Base-by-base conservation (phyloP, 2,113 vertebrate species). In the Hystrix brachyura region DNA sequence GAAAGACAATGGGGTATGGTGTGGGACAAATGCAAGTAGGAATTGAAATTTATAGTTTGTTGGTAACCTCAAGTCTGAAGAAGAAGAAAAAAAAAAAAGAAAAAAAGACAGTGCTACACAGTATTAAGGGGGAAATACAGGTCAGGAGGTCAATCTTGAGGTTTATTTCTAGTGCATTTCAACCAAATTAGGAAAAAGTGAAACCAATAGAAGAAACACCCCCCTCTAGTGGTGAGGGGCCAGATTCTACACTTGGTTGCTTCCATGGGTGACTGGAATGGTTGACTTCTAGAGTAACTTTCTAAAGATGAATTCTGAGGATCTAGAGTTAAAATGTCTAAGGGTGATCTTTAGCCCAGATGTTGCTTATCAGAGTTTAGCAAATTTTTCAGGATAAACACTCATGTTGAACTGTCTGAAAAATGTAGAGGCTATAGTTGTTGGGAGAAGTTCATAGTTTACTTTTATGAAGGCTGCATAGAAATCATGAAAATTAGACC, bases 211-310 rank as follows among this genome's bases (percentile, higher is more conserved):
- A 92, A 96, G 93, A 96, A 98, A 98, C 59, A 97, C 84, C 90
- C 88, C 97, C 97, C 96, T 98, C 97, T 98, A 98, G 97, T 98
- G 97, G 97, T 92, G 18, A 97, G 95, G 97, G 82, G 87, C 96
- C 94, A 94, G 95, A 6, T 94, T 65, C 95, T 92, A 29, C 34
- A 67, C 53, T 88, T 87, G 83, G 32, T 94, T 87, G 46, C 51
- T 65, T 48, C 67, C 34, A 5, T 81, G 76, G 81, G 59, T 87
- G 69, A 87, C 7, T 27, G 69, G 83, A 82, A n/a, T 67, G 53
- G 71, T 38, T 25, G 11, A 27, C n/a, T 97, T 88, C 51, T 57
- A 64, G 48, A 69, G 48, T 32, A 81, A 65, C 38, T 95, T 89
- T 94, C 29, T 86, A 67, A 67, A 79, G 67, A 72, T 69, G 78